Evolutionary conservation across 2,797 vertebrate genomes (phyloP), one percentile per base, ranked within the genome.

Genomic region (Lindbergichthys nudifrons): DNA sequence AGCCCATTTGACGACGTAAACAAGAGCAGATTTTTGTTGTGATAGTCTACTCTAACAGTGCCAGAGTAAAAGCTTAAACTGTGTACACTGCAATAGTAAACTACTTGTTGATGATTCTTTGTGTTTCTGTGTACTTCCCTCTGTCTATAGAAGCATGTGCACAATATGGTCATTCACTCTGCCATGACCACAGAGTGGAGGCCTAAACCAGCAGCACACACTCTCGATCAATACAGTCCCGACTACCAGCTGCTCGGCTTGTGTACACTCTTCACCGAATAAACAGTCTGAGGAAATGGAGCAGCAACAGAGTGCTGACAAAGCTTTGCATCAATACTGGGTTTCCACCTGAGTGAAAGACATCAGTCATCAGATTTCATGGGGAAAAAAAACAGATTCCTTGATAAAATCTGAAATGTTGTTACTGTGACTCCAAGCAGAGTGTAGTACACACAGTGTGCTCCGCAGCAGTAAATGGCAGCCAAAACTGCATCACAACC

Each of bases 231-330:
- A 91, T 93, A 82, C 75, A 67, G 65, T 74, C 69, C 80, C 3
- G 43, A 50, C 66, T 81, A 67, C 60, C 75, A 83, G 85, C 80
- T 89, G 90, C 82, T 86, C 52, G 3, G 71, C 73, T 75, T 65
- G 69, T 88, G 86, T 83, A 85, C 81, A 70, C 81, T 69, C 74
- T 74, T 79, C 73, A 50, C 70, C 79, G 61, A 82, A 80, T 82
- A 89, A 90, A 92, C 86, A 88, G 64, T 60, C 51, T 0, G 39
- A 79, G 80, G 80, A 83, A 91, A 88, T 74, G 77, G 84, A 81
- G 83, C 75, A 57, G 67, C 67, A 69, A 39, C 43, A 23, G 43
- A 77, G 58, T 50, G 73, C 75, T 71, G 83, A 88, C 85, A 82
- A 81, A 78, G 81, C 84, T 65, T 47, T 58, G 60, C 51, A 62